Conservation (phyloP, 2,888 invertebrate species). For the Elysia crispata region DNA sequence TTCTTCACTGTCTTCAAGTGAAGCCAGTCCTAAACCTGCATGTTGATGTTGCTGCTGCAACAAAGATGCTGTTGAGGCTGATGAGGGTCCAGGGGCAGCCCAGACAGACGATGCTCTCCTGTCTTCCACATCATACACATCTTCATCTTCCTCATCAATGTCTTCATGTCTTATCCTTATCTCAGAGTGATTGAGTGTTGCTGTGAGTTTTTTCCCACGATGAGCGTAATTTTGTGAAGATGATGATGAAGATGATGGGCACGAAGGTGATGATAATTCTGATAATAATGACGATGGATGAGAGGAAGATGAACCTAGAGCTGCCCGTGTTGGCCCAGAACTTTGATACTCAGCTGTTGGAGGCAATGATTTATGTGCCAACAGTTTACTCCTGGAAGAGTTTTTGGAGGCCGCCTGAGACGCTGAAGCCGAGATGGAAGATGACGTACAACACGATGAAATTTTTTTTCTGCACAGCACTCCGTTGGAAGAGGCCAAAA, state of each 20-base stretch:
- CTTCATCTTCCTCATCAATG: neutral
- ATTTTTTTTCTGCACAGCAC: neutral
- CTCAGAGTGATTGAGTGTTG: neutral
- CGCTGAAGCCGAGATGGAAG: neutral
- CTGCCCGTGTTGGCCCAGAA: too few relatives aligned
- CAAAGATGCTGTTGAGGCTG: neutral
- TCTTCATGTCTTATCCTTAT: neutral
- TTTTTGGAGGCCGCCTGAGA: neutral
- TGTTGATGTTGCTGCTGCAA: neutral
- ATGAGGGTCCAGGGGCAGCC: conserved; percentile 29
- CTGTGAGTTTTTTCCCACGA: neutral
- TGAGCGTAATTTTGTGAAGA: too few relatives aligned
- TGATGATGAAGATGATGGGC: too few relatives aligned
- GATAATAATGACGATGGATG: too few relatives aligned
- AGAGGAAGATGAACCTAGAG: too few relatives aligned
- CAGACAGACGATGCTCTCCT: conserved; percentile 14
- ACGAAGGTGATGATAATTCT: too few relatives aligned
- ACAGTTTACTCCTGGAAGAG: neutral
- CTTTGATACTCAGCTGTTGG: too few relatives aligned
- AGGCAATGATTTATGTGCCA: too few relatives aligned
- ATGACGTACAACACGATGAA: conserved; percentile 11
- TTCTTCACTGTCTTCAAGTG: conserved; percentile 14
- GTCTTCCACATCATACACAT: too few relatives aligned
- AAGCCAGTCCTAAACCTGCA: neutral
- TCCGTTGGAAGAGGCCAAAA: neutral